A percentile compares a stretch with the other conserved stretches of the same genome.
Evolutionary conservation across 2,113 vertebrate genomes (phyloP).

Genomic region (Pelecanus crispus): DNA sequence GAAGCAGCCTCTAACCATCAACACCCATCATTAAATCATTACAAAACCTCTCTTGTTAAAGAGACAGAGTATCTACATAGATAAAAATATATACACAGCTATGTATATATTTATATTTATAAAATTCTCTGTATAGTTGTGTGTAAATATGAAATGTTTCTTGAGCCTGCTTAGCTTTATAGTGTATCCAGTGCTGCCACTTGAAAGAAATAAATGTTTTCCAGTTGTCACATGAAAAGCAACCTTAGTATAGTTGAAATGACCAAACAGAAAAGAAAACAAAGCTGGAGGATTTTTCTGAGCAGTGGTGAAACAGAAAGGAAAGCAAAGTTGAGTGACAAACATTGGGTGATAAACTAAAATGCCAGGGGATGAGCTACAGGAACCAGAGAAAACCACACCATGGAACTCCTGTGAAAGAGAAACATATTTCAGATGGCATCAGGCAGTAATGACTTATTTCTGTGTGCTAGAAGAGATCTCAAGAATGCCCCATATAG

Average conservation of each 20-base stretch:
- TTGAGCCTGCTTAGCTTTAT: neutral
- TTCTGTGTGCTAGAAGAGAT: neutral
- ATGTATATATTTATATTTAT: neutral
- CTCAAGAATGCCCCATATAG: neutral
- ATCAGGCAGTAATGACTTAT: neutral
- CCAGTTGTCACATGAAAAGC: neutral
- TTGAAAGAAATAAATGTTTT: neutral
- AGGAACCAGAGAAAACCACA: neutral
- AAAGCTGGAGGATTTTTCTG: neutral
- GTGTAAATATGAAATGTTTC: neutral
- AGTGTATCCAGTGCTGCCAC: neutral
- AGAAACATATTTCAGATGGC: neutral
- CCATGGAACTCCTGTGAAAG: neutral
- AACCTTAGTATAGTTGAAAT: neutral
- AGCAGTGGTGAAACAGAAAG: neutral
- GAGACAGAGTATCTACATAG: neutral
- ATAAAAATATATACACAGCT: neutral
- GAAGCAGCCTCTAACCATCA: conserved; percentile 55
- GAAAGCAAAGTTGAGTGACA: neutral
- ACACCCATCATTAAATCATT: conserved; percentile 63
- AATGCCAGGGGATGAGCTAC: neutral
- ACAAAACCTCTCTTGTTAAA: conserved; percentile 45
- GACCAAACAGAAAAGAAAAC: neutral
- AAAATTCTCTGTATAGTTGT: neutral
- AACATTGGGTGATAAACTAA: neutral